Base-by-base conservation (phyloP, 23 tunicate species). In the Halocynthia aurantium region DNA sequence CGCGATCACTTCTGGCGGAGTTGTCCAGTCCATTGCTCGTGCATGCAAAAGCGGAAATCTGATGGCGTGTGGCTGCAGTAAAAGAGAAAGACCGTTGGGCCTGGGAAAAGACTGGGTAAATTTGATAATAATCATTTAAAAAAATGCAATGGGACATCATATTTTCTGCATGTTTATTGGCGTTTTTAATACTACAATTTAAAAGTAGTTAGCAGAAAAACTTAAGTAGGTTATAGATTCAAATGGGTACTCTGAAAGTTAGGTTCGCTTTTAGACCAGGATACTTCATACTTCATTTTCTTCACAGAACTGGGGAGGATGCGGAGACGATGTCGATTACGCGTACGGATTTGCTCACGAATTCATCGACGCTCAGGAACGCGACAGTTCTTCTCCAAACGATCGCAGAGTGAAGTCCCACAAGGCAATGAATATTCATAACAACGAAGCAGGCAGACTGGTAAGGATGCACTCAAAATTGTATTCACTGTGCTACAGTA, bases 371-470 rank as follows among this genome's bases (percentile, higher is more conserved):
- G 93, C 96, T 6, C 60, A 78, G 56, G 91, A 89, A 69, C 61
- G 99, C 8, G 91, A 96, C 55, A 96, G 86, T 69, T 22, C 69
- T 10, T 63, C 86, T 7, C 77, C 91, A 8, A 78, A 76, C 54
- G 78, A 74, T 56, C 51, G 69, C 22, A 89, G 73, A 55, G 82
- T 78, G 67, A 70, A 71, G 53, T 92, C 82, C 2, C 67, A 85
- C 13, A 92, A 86, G 61, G 82, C 57, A 64, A 96, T 96, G 96
- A 96, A 96, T 70, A 74, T 91, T 54, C 97, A 86, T 52, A 96
- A 96, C 83, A 89, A 89, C 66, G 99, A 89, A 82, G 99, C 99
- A 10, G 99, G 99, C 5, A 88, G 99, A 62, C 73, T 92, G 98
- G 98, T 92, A 49, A 81, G 90, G 44, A 31, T 31, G 44, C 44